Evolutionary conservation across 2,113 vertebrate species (phyloP).

Genomic region (Megaceryle maxima): DNA sequence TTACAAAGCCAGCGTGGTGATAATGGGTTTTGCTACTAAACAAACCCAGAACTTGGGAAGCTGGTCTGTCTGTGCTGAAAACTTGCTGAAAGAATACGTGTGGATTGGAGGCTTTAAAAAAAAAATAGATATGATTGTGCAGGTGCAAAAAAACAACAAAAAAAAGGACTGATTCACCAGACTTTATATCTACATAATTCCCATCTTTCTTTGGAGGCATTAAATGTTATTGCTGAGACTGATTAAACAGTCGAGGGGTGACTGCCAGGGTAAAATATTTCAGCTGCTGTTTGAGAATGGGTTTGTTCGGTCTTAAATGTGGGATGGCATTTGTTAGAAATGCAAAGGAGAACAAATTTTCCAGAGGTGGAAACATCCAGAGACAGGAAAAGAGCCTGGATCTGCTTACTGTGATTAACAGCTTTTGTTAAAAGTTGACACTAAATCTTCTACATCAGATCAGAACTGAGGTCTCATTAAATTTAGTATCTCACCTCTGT

Average conservation of each 20-base stretch:
- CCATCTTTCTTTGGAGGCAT: neutral
- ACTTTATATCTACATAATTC: neutral
- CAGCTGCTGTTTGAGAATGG: neutral
- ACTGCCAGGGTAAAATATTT: neutral
- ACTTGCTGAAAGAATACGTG: neutral
- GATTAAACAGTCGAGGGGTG: neutral
- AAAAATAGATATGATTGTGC: neutral
- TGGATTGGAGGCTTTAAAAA: neutral
- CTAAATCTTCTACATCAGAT: neutral
- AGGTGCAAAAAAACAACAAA: neutral
- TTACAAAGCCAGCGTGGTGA: neutral
- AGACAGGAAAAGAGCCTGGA: neutral
- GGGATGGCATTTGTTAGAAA: neutral
- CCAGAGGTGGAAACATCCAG: neutral
- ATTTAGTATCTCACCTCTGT: neutral
- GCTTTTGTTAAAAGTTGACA: neutral
- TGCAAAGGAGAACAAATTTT: neutral
- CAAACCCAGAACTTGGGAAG: neutral
- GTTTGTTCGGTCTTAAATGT: neutral
- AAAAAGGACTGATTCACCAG: neutral
- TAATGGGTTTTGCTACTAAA: neutral
- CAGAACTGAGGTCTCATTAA: neutral
- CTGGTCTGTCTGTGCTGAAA: neutral
- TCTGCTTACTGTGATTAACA: rapidly evolving
- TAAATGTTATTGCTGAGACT: neutral